Evolutionary conservation across 2,888 invertebrate species (phyloP).

Genomic region (Diloba caeruleocephala): DNA sequence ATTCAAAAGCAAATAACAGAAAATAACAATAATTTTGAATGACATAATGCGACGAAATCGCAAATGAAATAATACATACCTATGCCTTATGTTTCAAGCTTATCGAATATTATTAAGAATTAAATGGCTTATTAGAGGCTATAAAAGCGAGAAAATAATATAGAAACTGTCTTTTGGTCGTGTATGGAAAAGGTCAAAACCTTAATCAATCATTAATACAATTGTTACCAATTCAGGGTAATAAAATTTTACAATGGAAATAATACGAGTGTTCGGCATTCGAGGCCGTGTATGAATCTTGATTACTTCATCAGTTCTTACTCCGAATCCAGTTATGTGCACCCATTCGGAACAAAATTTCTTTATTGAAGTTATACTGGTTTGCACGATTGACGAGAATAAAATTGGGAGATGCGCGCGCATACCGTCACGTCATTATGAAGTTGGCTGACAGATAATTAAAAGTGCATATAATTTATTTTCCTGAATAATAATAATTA

Average conservation of each 20-base stretch:
- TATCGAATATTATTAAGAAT: constrained; percentile 44
- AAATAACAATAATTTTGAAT: constrained; percentile 24
- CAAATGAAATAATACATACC: constrained; percentile 22
- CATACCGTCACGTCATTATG: too few species aligned
- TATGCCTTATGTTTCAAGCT: constrained; percentile 31
- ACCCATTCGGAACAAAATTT: not conserved
- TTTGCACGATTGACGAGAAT: too few species aligned
- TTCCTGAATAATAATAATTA: too few species aligned
- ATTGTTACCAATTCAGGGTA: constrained; percentile 78
- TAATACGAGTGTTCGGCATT: constrained; percentile 33
- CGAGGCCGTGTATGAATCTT: constrained; percentile 20
- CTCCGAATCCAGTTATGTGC: constrained; percentile 23
- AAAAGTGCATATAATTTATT: too few species aligned
- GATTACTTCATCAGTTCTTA: constrained; percentile 39
- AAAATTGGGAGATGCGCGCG: too few species aligned
- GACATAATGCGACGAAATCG: constrained; percentile 11
- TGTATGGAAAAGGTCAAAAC: constrained; percentile 62
- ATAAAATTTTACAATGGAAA: constrained; percentile 80
- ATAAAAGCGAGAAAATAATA: constrained; percentile 67
- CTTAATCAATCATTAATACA: constrained; percentile 64
- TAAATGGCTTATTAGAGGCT: constrained; percentile 66
- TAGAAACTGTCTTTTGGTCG: constrained; percentile 55
- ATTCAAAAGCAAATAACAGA: constrained; percentile 15
- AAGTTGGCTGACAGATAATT: too few species aligned
- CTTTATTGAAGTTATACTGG: not conserved